phyloP scores from a whole-genome alignment of 2,888 invertebrate species.

The Orthonevra nobilis region DNA sequence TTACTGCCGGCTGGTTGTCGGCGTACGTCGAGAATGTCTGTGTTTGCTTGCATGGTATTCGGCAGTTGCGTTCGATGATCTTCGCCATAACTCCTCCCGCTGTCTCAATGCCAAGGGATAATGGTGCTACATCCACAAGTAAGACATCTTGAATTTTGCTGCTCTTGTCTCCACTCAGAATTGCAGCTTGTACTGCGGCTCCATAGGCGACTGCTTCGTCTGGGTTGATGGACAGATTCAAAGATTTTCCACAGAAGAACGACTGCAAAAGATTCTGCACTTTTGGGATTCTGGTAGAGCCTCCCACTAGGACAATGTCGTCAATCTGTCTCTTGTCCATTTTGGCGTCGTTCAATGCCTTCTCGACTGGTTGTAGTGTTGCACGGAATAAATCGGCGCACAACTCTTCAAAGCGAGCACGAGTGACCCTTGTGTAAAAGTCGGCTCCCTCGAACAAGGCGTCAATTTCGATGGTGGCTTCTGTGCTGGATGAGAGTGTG shows the following conservation, averaged over 20 bases:
- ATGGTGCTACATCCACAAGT: slow-evolving; percentile 85
- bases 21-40: slow-evolving; percentile 90
- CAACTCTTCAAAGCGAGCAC: slow-evolving; percentile 89
- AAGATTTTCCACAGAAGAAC: slow-evolving; percentile 87
- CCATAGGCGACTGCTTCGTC: slow-evolving; percentile 91
- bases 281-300: slow-evolving; percentile 90
- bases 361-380: slow-evolving; percentile 89
- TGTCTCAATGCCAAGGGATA: slow-evolving; percentile 89
- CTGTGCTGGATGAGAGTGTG: slow-evolving; percentile 88
- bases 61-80: slow-evolving; percentile 86
- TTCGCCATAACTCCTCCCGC: slow-evolving; percentile 91
- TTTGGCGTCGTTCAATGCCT: slow-evolving; percentile 88
- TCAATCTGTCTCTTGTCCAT: slow-evolving; percentile 88
- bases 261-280: slow-evolving; percentile 87
- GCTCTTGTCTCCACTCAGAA: slow-evolving; percentile 86
- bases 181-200: slow-evolving; percentile 88
- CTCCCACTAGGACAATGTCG: slow-evolving; percentile 91
- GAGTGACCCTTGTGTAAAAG: slow-evolving; percentile 87
- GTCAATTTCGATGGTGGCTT: slow-evolving; percentile 88
- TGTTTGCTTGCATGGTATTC: slow-evolving; percentile 87
- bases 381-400: slow-evolving; percentile 86
- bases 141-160: slow-evolving; percentile 88
- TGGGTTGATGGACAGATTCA: slow-evolving; percentile 89
- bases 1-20: slow-evolving; percentile 89
- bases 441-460: slow-evolving; percentile 88